Percentiles rank a stretch among this genome's conserved stretches.
These are phyloP conservation scores for Tethea ocularis DNA, from an alignment of 2,888 invertebrate species.

Conservation along the genomic window DNA sequence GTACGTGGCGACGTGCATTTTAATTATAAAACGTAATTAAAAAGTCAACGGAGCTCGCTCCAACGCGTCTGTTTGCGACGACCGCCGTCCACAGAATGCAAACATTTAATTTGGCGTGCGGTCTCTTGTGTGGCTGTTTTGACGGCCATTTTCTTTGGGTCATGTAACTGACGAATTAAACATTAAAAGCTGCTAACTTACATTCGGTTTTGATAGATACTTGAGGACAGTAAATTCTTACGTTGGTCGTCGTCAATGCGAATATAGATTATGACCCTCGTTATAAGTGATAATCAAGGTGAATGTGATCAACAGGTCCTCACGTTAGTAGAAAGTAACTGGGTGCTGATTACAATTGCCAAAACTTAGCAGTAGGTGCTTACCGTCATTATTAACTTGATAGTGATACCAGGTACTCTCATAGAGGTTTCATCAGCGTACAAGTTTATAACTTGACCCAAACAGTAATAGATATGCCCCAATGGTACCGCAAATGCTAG, in stretches of 20 bases:
- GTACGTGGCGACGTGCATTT: conserved; percentile 48
- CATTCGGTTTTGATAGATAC: too few species aligned
- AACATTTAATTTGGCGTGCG: conserved; percentile 61
- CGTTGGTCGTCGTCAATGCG: too few species aligned
- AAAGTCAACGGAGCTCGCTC: conserved; percentile 33
- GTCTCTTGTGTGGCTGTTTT: conserved; percentile 51
- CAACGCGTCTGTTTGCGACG: conserved; percentile 40
- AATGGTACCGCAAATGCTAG: conserved; percentile 20
- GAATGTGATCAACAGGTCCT: too few species aligned
- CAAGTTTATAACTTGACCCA: conserved; percentile 12
- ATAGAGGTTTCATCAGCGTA: neutral
- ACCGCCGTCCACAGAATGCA: conserved; percentile 50
- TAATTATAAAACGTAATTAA: conserved; percentile 66
- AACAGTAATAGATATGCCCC: conserved; percentile 18
- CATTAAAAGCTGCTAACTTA: neutral
- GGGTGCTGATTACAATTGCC: too few species aligned
- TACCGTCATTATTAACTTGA: too few species aligned
- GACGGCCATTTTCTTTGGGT: conserved; percentile 39
- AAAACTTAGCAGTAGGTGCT: too few species aligned
- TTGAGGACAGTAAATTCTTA: too few species aligned
- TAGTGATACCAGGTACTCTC: neutral
- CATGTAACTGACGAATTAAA: conserved; percentile 11
- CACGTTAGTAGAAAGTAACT: too few species aligned
- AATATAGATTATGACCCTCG: neutral
- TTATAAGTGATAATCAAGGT: too few species aligned